Evolutionary conservation across 1,140 invertebrate species (phyloP), one percentile per base, ranked within the genome.

Genomic region (Orius laevigatus): DNA sequence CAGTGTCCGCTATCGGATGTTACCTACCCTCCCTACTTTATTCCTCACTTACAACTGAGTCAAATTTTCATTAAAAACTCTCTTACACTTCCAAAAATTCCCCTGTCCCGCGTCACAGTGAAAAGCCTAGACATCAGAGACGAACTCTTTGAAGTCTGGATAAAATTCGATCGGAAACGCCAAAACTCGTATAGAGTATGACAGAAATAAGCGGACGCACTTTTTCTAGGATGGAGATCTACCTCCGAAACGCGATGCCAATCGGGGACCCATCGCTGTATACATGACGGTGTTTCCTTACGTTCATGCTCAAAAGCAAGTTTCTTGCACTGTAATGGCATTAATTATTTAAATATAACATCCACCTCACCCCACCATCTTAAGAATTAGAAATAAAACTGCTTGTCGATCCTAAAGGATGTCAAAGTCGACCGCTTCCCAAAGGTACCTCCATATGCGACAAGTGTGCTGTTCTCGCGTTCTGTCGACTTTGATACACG

Each of bases 201-300:
- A 99, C 95, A 48, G 94, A 97, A 48, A 74, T 64, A 0, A 98
- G 56, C 0, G 92, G 91, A 48, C 96, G 67, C 46, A n/a, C 83
- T 75, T 58, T 82, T 77, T 35, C 88, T 70, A 0, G 95, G 88
- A 67, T 95, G 88, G 0, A n/a, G n/a, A n/a, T n/a, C n/a, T n/a
- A n/a, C n/a, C n/a, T n/a, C 95, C 95, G 69, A 98, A 96, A n/a
- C n/a, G n/a, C 38, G 78, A 79, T 41, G 63, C 92, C 92, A 96
- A 62, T 98, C 93, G n/a, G 25, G 87, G 76, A 8, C 93, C 94
- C 72, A 91, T 77, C 1, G 92, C 89, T 34, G 83, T 86, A 60
- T 98, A 99, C 78, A 98, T 93, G 12, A 98, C 75, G 1, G 94
- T 98, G 71, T 94, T 95, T 2, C 94, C 94, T 69, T 97, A 91